Evolutionary conservation across 2,113 vertebrate species (phyloP).

Genomic region (Bagarius yarrelli): DNA sequence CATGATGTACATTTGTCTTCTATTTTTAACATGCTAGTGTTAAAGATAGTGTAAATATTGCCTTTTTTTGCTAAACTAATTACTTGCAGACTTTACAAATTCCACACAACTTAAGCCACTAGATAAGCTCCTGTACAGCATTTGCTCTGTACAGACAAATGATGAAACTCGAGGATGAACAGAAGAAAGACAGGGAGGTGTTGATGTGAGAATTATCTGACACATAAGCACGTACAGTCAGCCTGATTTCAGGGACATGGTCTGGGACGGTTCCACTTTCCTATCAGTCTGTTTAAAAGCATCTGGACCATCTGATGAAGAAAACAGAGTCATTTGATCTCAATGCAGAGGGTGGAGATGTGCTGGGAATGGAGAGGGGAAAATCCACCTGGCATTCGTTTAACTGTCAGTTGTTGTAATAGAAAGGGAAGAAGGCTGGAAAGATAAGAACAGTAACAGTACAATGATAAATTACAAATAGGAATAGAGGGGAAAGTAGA

Average conservation of each 20-base stretch:
- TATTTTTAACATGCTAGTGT: neutral
- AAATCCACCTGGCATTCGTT: constrained; percentile 62
- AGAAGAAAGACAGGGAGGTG: constrained; percentile 30
- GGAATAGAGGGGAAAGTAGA: constrained; percentile 24
- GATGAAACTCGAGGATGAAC: constrained; percentile 18
- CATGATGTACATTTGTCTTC: neutral
- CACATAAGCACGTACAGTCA: constrained; percentile 19
- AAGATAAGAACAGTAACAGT: constrained; percentile 11
- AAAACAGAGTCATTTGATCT: constrained; percentile 34
- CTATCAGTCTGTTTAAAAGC: constrained; percentile 39
- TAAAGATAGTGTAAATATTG: neutral
- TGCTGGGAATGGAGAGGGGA: constrained; percentile 33
- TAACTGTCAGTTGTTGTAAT: constrained; percentile 55
- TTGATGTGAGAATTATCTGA: constrained; percentile 33
- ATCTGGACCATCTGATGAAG: constrained; percentile 42
- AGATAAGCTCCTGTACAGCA: neutral
- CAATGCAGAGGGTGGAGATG: constrained; percentile 29
- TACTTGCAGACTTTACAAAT: neutral
- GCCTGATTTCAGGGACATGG: constrained; percentile 25
- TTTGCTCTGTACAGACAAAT: constrained; percentile 3
- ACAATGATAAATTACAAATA: constrained; percentile 23
- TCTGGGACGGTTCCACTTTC: constrained; percentile 22
- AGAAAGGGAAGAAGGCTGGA: constrained; percentile 32
- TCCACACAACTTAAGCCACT: neutral
- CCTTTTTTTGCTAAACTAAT: neutral